These are phyloP conservation scores for Hyles vespertilio DNA, from an alignment of 1,140 invertebrate species.

Conservation along the genomic window DNA sequence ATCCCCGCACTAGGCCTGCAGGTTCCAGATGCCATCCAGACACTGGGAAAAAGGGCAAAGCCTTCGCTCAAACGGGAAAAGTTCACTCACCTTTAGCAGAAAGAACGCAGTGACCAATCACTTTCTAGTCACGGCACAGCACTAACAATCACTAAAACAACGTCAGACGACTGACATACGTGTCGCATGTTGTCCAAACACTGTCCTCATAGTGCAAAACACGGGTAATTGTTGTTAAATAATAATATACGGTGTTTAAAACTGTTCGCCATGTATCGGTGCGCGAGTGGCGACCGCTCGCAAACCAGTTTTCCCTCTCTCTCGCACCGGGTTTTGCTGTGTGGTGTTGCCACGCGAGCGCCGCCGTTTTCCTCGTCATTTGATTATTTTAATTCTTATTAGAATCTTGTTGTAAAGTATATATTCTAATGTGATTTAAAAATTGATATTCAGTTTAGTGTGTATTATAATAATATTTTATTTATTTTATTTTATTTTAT, in stretches of 20 bases:
- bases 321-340: conserved; percentile 33
- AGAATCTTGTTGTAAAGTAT: neutral
- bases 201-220: conserved; percentile 31
- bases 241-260: conserved; percentile 39
- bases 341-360: conserved; percentile 38
- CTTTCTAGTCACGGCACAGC: conserved; percentile 29
- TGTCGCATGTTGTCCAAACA: conserved; percentile 27
- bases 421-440: too few species aligned
- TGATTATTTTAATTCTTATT: conserved; percentile 1
- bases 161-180: conserved; percentile 8
- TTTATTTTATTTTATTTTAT: too few species aligned
- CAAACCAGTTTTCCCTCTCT: conserved; percentile 51
- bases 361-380: conserved; percentile 9
- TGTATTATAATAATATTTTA: too few species aligned
- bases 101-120: conserved; percentile 20
- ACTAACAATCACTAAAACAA: conserved; percentile 22
- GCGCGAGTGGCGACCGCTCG: conserved; percentile 38
- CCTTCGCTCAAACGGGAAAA: conserved; percentile 25
- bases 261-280: conserved; percentile 37
- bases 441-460: too few species aligned
- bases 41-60: conserved; percentile 36
- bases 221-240: conserved; percentile 43
- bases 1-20: too few species aligned
- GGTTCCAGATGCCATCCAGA: conserved; percentile 12
- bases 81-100: conserved; percentile 51